A percentile compares a stretch with the other conserved stretches of the same genome.
Evolutionary conservation across 2,888 invertebrate species (phyloP).

Genomic region (Crossocerus cetratus): DNA sequence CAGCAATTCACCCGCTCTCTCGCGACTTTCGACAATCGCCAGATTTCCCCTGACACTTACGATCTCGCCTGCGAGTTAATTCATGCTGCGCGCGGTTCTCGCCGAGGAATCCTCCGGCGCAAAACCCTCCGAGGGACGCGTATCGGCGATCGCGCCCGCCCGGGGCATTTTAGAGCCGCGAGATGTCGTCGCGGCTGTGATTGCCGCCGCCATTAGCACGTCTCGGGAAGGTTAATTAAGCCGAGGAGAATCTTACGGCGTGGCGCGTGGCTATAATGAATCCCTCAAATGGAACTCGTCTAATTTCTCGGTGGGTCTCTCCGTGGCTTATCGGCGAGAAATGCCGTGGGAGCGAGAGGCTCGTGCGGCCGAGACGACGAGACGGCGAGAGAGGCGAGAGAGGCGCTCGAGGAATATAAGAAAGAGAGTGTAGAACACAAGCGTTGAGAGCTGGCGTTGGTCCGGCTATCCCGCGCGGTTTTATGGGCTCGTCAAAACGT

Average conservation of each 20-base stretch:
- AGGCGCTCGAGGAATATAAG: conserved; percentile 13
- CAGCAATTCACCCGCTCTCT: too few relatives aligned
- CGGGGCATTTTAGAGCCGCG: too few relatives aligned
- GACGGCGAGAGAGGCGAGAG: too few relatives aligned
- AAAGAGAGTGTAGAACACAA: conserved; percentile 14
- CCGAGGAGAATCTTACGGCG: background rate
- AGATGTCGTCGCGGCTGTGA: too few relatives aligned
- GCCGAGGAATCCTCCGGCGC: too few relatives aligned
- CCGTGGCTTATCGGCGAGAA: conserved; percentile 18
- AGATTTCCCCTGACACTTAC: too few relatives aligned
- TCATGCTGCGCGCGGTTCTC: too few relatives aligned
- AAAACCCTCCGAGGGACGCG: too few relatives aligned
- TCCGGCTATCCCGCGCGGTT: conserved; percentile 66
- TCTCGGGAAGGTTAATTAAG: conserved; percentile 12
- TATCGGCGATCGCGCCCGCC: too few relatives aligned
- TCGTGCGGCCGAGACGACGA: too few relatives aligned
- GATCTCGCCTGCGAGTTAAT: too few relatives aligned
- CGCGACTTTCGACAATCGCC: too few relatives aligned
- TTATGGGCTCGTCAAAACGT: conserved; percentile 74
- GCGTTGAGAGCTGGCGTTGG: conserved; percentile 53
- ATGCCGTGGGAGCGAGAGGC: conserved; percentile 9
- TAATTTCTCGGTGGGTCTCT: conserved; percentile 8
- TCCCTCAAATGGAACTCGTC: conserved; percentile 17
- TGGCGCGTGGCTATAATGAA: background rate
- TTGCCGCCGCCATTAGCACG: background rate